phyloP scores from a whole-genome alignment of 2,797 vertebrate species.

The Platyrinchus mystaceus region DNA sequence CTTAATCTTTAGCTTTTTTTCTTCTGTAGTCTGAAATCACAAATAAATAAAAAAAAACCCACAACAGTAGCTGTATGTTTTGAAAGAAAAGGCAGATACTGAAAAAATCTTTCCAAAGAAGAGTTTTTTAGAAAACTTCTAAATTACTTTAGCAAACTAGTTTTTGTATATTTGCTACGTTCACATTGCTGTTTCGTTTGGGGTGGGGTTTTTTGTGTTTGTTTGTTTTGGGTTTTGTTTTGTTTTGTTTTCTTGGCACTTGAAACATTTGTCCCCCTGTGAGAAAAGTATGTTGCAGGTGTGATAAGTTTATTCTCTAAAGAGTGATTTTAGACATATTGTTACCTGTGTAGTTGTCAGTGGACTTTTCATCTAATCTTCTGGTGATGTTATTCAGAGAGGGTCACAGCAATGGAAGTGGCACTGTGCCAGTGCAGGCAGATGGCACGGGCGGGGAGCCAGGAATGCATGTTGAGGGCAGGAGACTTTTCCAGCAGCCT shows the following conservation, averaged over 20 bases:
- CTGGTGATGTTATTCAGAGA: neutral
- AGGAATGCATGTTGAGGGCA: neutral
- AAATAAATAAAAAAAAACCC: no score
- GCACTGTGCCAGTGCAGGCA: slow-evolving; percentile 1
- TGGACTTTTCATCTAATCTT: neutral
- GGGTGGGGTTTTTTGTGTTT: neutral
- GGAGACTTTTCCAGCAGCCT: neutral
- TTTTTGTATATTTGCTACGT: accelerated
- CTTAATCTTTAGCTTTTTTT: neutral
- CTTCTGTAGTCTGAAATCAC: neutral
- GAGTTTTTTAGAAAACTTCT: neutral
- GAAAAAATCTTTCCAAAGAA: neutral
- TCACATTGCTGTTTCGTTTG: accelerated
- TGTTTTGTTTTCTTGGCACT: neutral
- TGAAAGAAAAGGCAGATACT: neutral
- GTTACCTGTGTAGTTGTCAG: neutral
- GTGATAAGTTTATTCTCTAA: neutral
- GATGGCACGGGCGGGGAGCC: slow-evolving; percentile 1
- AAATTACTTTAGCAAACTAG: neutral
- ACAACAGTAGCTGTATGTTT: neutral
- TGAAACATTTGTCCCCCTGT: neutral
- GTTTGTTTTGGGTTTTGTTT: neutral
- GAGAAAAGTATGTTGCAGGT: neutral
- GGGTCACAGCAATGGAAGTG: neutral
- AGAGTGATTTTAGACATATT: neutral